phyloP scores from a whole-genome alignment of 2,113 vertebrate species.

The Aspiorhynchus laticeps region DNA sequence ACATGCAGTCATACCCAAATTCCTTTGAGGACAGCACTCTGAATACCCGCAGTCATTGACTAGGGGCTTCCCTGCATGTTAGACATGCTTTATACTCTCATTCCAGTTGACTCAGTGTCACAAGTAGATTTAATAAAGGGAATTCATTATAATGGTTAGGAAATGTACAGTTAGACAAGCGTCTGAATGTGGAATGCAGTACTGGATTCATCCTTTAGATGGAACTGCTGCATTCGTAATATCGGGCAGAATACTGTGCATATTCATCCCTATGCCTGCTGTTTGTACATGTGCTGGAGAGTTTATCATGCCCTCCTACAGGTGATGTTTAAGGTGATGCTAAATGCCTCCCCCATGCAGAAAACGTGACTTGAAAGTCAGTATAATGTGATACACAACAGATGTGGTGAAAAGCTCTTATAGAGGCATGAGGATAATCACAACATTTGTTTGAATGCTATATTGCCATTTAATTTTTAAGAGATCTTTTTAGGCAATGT shows the following conservation, averaged over 20 bases:
- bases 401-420: neutral
- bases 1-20: slow-evolving; percentile 76
- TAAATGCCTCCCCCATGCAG: neutral
- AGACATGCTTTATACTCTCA: slow-evolving; percentile 53
- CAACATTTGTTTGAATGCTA: neutral
- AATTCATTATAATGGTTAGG: slow-evolving; percentile 56
- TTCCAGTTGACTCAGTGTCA: slow-evolving; percentile 41
- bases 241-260: slow-evolving; percentile 20
- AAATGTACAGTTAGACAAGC: slow-evolving; percentile 44
- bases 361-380: neutral
- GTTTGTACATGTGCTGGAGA: slow-evolving; percentile 8
- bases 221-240: slow-evolving; percentile 76
- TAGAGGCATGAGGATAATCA: neutral
- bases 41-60: slow-evolving; percentile 64
- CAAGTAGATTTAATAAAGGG: slow-evolving; percentile 40
- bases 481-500: neutral
- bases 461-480: neutral
- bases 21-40: slow-evolving; percentile 67
- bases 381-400: neutral
- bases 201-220: slow-evolving; percentile 72
- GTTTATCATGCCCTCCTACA: neutral
- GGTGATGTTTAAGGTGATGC: slow-evolving; percentile 14
- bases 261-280: neutral
- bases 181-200: slow-evolving; percentile 60
- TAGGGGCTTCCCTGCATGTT: slow-evolving; percentile 56